Conservation (phyloP, 2,888 invertebrate genomes). For the Acanthosepion esculentum region DNA sequence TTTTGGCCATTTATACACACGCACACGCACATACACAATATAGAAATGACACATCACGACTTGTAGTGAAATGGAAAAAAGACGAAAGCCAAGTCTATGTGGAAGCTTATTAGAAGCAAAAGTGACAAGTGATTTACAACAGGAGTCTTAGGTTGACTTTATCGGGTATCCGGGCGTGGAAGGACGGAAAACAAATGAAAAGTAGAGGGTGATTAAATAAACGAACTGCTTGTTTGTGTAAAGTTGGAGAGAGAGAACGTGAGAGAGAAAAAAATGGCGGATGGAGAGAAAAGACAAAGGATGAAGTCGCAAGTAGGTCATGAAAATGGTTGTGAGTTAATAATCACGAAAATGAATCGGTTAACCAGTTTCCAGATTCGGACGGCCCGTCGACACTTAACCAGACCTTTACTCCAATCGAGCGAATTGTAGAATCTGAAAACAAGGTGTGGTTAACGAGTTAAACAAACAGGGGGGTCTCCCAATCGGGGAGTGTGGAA, state of each 20-base stretch:
- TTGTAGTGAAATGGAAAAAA: not conserved
- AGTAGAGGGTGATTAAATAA: not conserved
- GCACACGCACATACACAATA: not conserved
- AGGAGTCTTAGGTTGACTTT: not conserved
- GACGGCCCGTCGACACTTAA: not conserved
- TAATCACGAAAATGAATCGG: not conserved
- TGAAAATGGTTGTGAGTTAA: not conserved
- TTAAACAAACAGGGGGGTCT: not conserved
- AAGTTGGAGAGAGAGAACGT: not conserved
- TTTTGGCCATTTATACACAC: not conserved
- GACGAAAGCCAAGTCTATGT: not conserved
- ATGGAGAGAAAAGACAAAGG: constrained; percentile 49
- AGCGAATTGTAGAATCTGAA: not conserved
- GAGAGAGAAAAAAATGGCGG: constrained; percentile 45
- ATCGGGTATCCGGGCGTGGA: not conserved
- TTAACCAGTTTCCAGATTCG: not conserved
- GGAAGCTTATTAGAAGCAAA: not conserved
- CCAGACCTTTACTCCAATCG: not conserved
- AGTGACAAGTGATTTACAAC: too few relatives aligned
- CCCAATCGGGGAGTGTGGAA: not conserved
- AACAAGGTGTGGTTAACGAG: not conserved
- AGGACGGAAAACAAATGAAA: not conserved
- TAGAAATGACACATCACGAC: constrained; percentile 8
- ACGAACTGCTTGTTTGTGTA: not conserved
- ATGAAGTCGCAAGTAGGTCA: constrained; percentile 48